These are phyloP conservation scores for Galeruca laticollis DNA, from an alignment of 2,888 invertebrate genomes.

Conservation along the genomic window DNA sequence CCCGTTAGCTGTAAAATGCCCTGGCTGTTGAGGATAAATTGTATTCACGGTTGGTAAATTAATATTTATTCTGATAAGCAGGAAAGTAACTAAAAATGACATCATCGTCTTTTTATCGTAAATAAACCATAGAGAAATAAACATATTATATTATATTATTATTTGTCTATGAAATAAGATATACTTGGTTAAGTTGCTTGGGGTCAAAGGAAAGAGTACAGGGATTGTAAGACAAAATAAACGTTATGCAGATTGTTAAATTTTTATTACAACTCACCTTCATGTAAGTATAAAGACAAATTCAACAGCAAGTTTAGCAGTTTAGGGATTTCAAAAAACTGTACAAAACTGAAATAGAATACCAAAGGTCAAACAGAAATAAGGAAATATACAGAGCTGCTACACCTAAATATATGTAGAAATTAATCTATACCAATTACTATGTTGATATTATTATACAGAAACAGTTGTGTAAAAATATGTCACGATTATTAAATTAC, in stretches of 20 bases:
- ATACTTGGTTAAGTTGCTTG: too few relatives aligned
- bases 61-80: too few relatives aligned
- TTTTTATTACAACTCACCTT: constrained; percentile 53
- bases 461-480: constrained; percentile 59
- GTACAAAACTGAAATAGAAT: constrained; percentile 40
- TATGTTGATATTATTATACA: constrained; percentile 52
- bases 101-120: too few relatives aligned
- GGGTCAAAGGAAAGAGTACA: neutral
- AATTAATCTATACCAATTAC: constrained; percentile 40
- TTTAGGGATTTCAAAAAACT: constrained; percentile 39
- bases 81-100: too few relatives aligned
- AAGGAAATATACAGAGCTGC: constrained; percentile 33
- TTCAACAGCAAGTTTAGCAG: constrained; percentile 50
- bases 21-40: too few relatives aligned
- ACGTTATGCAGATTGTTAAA: constrained; percentile 38
- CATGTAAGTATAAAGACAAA: constrained; percentile 52
- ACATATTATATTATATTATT: too few relatives aligned
- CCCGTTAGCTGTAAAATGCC: too few relatives aligned
- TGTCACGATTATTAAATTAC: constrained; percentile 57
- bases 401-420: constrained; percentile 32
- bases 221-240: neutral
- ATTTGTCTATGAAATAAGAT: too few relatives aligned
- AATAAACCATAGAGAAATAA: too few relatives aligned
- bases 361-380: constrained; percentile 17
- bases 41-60: too few relatives aligned